Conservation (phyloP, 1,140 invertebrate species). For the Olivierus martensii region DNA sequence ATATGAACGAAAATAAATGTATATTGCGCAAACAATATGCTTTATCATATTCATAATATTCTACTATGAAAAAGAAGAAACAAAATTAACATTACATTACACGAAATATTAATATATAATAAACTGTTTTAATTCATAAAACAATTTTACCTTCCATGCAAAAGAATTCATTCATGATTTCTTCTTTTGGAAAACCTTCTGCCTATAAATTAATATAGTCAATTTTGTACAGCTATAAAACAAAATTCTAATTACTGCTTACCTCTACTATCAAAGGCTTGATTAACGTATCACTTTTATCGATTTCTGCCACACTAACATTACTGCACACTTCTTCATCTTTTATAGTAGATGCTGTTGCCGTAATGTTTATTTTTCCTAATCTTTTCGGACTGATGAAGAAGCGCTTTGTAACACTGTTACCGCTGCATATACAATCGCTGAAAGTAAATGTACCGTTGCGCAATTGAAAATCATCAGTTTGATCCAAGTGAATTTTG, state of each 20-base stretch:
- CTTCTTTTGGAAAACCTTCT: conserved; percentile 30
- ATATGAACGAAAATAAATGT: too few species aligned
- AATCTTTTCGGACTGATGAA: conserved; percentile 34
- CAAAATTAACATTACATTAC: too few species aligned
- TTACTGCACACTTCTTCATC: conserved; percentile 6
- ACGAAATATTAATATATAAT: too few species aligned
- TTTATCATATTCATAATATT: too few species aligned
- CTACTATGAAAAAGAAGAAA: too few species aligned
- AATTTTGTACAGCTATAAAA: too few species aligned
- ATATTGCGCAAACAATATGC: too few species aligned
- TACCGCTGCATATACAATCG: conserved; percentile 7
- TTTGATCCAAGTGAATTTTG: conserved; percentile 35
- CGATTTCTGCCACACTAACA: not conserved
- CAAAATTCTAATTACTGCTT: conserved; percentile 31
- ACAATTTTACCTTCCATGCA: conserved; percentile 32
- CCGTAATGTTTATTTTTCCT: conserved; percentile 40
- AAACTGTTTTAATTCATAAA: too few species aligned
- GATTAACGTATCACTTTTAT: conserved; percentile 4
- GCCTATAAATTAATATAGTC: conserved; percentile 25
- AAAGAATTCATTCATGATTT: conserved; percentile 41
- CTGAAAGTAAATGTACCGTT: not conserved
- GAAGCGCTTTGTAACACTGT: conserved; percentile 31
- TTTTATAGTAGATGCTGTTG: conserved; percentile 31
- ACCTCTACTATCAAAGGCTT: conserved; percentile 41
- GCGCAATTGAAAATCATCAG: conserved; percentile 34